Base-by-base conservation (phyloP, 2,113 vertebrate species). In the Corapipo altera region DNA sequence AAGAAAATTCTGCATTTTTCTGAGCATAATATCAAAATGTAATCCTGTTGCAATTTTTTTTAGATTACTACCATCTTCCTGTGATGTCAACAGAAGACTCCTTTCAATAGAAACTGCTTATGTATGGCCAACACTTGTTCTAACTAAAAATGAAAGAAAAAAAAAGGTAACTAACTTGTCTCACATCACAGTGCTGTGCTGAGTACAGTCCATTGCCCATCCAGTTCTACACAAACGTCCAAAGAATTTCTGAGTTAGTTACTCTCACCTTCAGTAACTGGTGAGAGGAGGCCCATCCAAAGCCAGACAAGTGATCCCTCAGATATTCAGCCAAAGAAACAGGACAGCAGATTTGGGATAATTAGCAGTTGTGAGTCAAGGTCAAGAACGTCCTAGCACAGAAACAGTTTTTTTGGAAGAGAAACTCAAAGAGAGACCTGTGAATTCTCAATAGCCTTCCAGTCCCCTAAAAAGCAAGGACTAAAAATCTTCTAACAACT, bases 191-290 rank as follows among this genome's bases (percentile, higher is more conserved):
- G 1, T 6, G 12, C 20, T 43, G 22, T 16, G 32, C 46, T 41
- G 16, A 58, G 21, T 19, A 41, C 8, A 58, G 18, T 12, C 15
- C 19, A 43, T 4, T 1, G 1, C 4, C 35, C 9, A 48, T 0
- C 2, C 48, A 44, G 23, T 4, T 64, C 54, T 15, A 51, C 6
- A 33, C 15, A 35, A 87, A 61, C 1, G 57, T 39, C 5, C 16
- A 37, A 48, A 43, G 19, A 61, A 61, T 19, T 67, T 70, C 64
- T 46, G 39, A 54, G 41, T 17, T 41, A 37, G 26, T n/a, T 23
- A 15, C 22, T 22, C 9, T 32, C 8, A n/a, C 8, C 39, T n/a
- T 51, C 48, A 39, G 33, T 6, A n/a, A n/a, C n/a, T n/a, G n/a
- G n/a, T n/a, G n/a, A n/a, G n/a, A n/a, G n/a, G 9, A 91, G 3